phyloP scores from a whole-genome alignment of 2,113 vertebrate genomes.

The Aspidoscelis tigris region DNA sequence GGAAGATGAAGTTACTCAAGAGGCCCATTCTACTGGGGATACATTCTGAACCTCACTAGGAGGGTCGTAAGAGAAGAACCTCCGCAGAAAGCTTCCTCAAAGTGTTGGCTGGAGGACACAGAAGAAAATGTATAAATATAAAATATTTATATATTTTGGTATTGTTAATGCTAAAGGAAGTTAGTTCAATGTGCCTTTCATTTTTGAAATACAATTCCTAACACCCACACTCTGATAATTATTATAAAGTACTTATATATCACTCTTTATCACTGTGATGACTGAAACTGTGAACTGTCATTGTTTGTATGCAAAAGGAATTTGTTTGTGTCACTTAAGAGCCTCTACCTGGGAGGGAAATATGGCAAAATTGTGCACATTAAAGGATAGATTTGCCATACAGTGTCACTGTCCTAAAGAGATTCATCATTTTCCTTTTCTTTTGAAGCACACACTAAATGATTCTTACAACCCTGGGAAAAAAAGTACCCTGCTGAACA shows the following conservation, averaged over 20 bases:
- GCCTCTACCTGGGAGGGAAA: background rate
- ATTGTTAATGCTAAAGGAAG: background rate
- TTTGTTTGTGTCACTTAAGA: slow-evolving; percentile 10
- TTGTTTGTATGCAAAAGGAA: background rate
- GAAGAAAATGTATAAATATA: background rate
- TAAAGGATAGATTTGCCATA: background rate
- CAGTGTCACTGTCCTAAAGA: background rate
- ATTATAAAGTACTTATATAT: background rate
- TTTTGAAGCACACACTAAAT: background rate
- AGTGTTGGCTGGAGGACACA: background rate
- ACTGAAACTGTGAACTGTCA: background rate
- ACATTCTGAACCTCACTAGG: too few relatives aligned
- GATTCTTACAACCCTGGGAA: background rate
- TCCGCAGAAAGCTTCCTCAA: too few relatives aligned
- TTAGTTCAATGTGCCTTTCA: background rate
- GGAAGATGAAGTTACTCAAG: too few relatives aligned
- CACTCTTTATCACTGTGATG: background rate
- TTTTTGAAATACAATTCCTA: background rate
- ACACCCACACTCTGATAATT: background rate
- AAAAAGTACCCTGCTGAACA: background rate
- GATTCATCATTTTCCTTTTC: background rate
- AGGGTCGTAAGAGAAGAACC: too few relatives aligned
- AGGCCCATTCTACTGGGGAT: too few relatives aligned
- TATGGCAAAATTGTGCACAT: background rate
- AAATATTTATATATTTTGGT: background rate